Conservation (phyloP, 1,140 invertebrate species). For the Muscidifurax raptorellus region DNA sequence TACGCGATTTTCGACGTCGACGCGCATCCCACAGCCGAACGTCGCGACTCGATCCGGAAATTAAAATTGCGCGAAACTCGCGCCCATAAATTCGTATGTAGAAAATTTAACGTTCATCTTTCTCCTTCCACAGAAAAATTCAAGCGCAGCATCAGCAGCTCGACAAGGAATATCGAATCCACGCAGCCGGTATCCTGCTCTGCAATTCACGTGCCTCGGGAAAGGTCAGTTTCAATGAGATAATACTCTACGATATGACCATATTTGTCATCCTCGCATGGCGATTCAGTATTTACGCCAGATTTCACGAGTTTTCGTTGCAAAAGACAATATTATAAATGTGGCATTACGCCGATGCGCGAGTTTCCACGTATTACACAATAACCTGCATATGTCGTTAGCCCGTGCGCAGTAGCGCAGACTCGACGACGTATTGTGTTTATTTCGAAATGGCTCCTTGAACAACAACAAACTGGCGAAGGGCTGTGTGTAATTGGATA, state of each 20-base stretch:
- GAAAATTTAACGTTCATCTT: not conserved
- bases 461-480: not conserved
- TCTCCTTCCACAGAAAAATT: slow-evolving; percentile 78
- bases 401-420: not conserved
- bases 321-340: too few species aligned
- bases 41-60: too few species aligned
- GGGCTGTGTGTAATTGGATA: not conserved
- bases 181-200: slow-evolving; percentile 81
- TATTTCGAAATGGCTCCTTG: not conserved
- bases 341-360: too few species aligned
- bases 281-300: too few species aligned
- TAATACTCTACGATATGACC: not conserved
- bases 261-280: too few species aligned
- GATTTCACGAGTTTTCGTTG: too few species aligned
- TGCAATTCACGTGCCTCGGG: slow-evolving; percentile 81
- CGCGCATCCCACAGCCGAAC: too few species aligned
- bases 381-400: not conserved
- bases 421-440: not conserved
- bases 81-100: not conserved
- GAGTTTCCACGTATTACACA: not conserved
- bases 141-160: slow-evolving; percentile 84
- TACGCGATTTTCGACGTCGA: not conserved
- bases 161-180: slow-evolving; percentile 82
- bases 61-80: too few species aligned
- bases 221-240: slow-evolving; percentile 78